These are phyloP conservation scores for Platerodrilus igneus DNA, from an alignment of 2,888 invertebrate species.

Conservation along the genomic window DNA sequence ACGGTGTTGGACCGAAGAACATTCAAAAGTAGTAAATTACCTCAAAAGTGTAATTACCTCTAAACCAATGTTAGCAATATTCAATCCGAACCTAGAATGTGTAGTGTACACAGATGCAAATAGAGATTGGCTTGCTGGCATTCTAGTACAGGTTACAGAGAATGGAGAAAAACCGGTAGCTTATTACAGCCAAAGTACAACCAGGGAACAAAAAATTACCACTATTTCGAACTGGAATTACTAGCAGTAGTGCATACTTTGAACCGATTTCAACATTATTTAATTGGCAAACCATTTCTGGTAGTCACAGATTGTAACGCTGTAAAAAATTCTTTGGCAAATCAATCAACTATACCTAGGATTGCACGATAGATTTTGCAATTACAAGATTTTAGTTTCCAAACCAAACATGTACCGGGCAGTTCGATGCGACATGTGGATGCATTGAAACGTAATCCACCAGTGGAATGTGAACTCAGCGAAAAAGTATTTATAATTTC, in stretches of 20 bases:
- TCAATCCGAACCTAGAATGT: constrained; percentile 14
- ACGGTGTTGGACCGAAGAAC: constrained; percentile 6
- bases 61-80: constrained; percentile 19
- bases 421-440: too few species aligned
- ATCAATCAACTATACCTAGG: constrained; percentile 8
- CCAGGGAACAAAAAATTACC: constrained; percentile 14
- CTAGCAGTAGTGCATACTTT: constrained; percentile 17
- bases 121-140: constrained; percentile 18
- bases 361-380: too few species aligned
- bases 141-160: constrained; percentile 16
- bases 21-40: neutral
- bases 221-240: constrained; percentile 25
- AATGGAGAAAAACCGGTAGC: constrained; percentile 13
- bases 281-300: constrained; percentile 13
- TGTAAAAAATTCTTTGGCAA: constrained; percentile 13
- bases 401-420: too few species aligned
- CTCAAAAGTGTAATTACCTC: constrained; percentile 6
- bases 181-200: constrained; percentile 21
- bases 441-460: too few species aligned
- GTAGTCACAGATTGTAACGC: constrained; percentile 23
- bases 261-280: constrained; percentile 14
- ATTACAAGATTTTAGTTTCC: too few species aligned
- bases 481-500: too few species aligned
- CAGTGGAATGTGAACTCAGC: too few species aligned
- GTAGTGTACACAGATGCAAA: constrained; percentile 24